Evolutionary conservation across 37 sponge, comb jelly and placozoan species (phyloP).

Genomic region (Bolinopsis microptera): DNA sequence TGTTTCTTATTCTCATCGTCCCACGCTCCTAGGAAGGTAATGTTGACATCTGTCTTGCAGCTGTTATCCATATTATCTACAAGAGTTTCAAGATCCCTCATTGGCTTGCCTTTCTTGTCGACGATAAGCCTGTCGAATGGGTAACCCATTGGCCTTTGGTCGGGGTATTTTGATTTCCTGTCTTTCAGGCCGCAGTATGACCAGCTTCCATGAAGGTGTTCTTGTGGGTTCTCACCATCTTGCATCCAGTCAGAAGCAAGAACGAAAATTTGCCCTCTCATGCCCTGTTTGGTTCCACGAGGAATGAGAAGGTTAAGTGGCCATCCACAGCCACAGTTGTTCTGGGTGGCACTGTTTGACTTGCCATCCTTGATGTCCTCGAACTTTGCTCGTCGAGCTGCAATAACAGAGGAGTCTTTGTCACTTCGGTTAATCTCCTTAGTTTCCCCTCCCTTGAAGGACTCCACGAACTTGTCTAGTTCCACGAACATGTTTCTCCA

Average conservation of each 20-base stretch:
- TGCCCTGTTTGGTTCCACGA: background rate
- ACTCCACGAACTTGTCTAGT: conserved; percentile 45
- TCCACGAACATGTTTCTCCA: conserved; percentile 33
- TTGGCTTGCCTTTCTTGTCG: background rate
- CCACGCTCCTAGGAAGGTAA: background rate
- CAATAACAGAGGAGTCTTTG: background rate
- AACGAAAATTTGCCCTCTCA: background rate
- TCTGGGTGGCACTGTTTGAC: background rate
- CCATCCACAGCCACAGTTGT: conserved; percentile 61
- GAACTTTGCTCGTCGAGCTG: background rate
- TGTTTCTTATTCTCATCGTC: background rate
- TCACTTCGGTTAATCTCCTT: background rate
- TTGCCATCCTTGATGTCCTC: background rate
- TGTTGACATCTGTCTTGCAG: background rate
- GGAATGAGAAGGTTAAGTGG: conserved; percentile 48
- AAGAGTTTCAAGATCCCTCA: background rate
- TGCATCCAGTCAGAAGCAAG: conserved; percentile 42
- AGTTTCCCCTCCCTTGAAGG: background rate
- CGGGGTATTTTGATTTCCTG: background rate
- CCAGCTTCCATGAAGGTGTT: conserved; percentile 14
- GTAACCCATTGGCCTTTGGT: conserved; percentile 23
- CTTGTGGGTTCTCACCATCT: conserved; percentile 25
- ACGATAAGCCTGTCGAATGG: conserved; percentile 37
- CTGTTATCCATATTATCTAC: background rate
- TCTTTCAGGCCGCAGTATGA: conserved; percentile 40